These are phyloP conservation scores for Sternarchorhynchus goeldii DNA, from an alignment of 2,797 vertebrate genomes.

Conservation along the genomic window DNA sequence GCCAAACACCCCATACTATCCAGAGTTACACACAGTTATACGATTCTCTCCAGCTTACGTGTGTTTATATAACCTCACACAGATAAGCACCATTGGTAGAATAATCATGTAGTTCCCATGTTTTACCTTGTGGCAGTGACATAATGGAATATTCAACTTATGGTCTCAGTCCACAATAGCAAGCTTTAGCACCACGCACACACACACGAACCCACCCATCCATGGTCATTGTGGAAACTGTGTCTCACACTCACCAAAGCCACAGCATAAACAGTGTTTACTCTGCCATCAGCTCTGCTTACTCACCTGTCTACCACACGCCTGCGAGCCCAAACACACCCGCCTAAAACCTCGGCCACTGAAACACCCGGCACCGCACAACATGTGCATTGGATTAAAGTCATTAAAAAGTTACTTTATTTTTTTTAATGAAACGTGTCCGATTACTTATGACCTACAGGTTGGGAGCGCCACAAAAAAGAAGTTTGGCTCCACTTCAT, in stretches of 20 bases:
- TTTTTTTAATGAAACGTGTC: not conserved
- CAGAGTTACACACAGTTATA: slow-evolving; percentile 21
- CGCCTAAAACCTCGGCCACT: not conserved
- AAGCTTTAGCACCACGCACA: slow-evolving; percentile 29
- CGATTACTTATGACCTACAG: not conserved
- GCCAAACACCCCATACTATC: slow-evolving; percentile 55
- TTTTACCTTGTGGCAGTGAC: slow-evolving; percentile 36
- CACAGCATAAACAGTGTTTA: slow-evolving; percentile 54
- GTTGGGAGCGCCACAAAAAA: not conserved
- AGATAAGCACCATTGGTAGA: slow-evolving; percentile 37
- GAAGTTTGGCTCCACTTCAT: not conserved
- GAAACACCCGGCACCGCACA: not conserved
- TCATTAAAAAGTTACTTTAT: not conserved
- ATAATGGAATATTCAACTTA: slow-evolving; percentile 47
- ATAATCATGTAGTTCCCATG: slow-evolving; percentile 42
- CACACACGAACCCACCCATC: slow-evolving; percentile 25
- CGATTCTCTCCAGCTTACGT: slow-evolving; percentile 19
- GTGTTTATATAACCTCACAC: slow-evolving; percentile 38
- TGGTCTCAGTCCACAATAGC: slow-evolving; percentile 36
- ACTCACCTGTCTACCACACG: slow-evolving; percentile 45
- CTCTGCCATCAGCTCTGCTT: slow-evolving; percentile 36
- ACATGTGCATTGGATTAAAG: not conserved
- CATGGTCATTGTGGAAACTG: slow-evolving; percentile 46
- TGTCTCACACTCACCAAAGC: slow-evolving; percentile 32
- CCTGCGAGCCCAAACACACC: slow-evolving; percentile 19